phyloP scores from a whole-genome alignment of 64 coral and sea anemone genomes.

The Trachythela sp. region DNA sequence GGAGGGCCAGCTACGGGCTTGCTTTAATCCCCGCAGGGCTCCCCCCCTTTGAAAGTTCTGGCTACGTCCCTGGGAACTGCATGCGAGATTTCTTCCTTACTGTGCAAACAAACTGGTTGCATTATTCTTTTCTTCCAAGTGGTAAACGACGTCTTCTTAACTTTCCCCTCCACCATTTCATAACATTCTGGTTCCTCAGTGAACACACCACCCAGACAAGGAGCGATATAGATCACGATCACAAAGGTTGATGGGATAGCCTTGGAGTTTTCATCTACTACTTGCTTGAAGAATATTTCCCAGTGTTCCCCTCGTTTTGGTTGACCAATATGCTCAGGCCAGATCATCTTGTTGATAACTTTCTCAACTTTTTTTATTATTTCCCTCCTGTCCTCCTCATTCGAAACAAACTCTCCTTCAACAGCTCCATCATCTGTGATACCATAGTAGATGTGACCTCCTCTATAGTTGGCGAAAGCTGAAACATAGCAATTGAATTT shows the following conservation, averaged over 20 bases:
- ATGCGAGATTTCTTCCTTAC: too few relatives aligned
- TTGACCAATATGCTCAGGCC: neutral
- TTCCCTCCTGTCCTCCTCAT: neutral
- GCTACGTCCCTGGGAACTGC: too few relatives aligned
- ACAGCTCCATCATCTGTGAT: neutral
- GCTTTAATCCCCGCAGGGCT: too few relatives aligned
- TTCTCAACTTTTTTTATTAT: neutral
- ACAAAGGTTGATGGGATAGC: neutral
- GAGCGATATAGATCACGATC: too few relatives aligned
- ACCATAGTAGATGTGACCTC: constrained; percentile 12
- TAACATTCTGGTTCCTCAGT: too few relatives aligned
- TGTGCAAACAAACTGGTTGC: neutral
- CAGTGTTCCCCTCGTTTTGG: neutral
- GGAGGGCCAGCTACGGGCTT: too few relatives aligned
- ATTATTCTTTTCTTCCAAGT: neutral
- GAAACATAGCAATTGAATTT: neutral
- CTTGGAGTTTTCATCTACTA: neutral
- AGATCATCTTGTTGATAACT: too few relatives aligned
- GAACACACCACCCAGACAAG: too few relatives aligned
- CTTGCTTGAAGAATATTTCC: neutral
- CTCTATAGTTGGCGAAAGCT: neutral
- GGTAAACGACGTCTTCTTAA: neutral
- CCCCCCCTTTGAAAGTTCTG: too few relatives aligned
- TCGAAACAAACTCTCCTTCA: neutral
- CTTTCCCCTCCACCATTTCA: too few relatives aligned